phyloP scores from a whole-genome alignment of 2,888 invertebrate genomes.

The Drosophila anomelani region DNA sequence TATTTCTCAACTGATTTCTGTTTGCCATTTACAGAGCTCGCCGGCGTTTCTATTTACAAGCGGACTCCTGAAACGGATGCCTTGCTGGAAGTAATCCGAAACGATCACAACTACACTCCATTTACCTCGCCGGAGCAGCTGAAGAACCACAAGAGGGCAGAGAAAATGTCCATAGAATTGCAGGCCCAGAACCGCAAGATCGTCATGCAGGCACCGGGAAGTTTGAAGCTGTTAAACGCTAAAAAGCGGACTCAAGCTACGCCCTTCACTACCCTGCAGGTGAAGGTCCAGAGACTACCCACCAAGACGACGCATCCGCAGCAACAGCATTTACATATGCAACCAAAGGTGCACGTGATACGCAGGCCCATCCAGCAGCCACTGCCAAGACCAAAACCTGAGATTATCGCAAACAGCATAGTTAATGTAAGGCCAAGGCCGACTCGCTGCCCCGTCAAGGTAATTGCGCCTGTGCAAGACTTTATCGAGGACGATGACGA shows the following conservation, averaged over 20 bases:
- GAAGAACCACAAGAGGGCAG: conserved; percentile 69
- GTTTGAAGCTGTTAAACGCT: conserved; percentile 60
- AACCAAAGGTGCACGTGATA: conserved; percentile 28
- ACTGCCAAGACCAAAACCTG: conserved; percentile 20
- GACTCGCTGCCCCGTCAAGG: conserved; percentile 46
- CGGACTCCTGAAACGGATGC: conserved; percentile 83
- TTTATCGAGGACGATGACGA: conserved; percentile 66
- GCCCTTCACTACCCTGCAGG: conserved; percentile 40
- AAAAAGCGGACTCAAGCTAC: conserved; percentile 64
- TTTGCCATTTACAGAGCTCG: conserved; percentile 70
- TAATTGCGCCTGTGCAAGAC: conserved; percentile 39
- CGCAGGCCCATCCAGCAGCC: conserved; percentile 19
- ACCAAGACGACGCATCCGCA: conserved; percentile 15
- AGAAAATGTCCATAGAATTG: conserved; percentile 70
- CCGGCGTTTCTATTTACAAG: conserved; percentile 82
- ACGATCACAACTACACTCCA: conserved; percentile 93
- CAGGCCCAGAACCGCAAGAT: conserved; percentile 70
- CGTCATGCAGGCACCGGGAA: conserved; percentile 58
- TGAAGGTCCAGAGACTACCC: conserved; percentile 20
- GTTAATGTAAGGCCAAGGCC: conserved; percentile 23
- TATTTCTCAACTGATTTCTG: neutral
- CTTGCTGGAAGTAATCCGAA: conserved; percentile 86
- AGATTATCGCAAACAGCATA: conserved; percentile 14
- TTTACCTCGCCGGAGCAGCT: conserved; percentile 88
- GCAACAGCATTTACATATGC: conserved; percentile 20